A percentile compares a stretch with the other conserved stretches of the same genome.
phyloP scores from a whole-genome alignment of 2,888 invertebrate species.

The Diloba caeruleocephala region DNA sequence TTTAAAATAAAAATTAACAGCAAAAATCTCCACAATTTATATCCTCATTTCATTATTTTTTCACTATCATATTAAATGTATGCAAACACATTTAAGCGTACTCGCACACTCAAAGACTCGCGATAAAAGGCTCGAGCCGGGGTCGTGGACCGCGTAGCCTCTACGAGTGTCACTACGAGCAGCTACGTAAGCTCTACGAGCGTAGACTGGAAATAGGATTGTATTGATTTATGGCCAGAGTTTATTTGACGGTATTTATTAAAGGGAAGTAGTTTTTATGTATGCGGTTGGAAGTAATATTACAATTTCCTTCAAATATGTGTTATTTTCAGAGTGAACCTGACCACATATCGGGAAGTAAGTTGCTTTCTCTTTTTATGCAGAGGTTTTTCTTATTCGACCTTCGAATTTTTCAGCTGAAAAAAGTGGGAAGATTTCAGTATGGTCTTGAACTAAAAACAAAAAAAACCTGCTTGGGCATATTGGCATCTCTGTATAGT shows the following conservation, averaged over 20 bases:
- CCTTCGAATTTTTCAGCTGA: no score
- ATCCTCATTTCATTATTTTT: constrained; percentile 24
- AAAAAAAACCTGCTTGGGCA: no score
- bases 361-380: no score
- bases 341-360: no score
- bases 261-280: constrained; percentile 11
- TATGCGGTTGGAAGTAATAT: background rate
- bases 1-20: no score
- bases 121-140: constrained; percentile 54
- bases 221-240: constrained; percentile 44
- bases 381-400: no score
- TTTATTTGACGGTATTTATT: constrained; percentile 34
- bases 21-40: background rate
- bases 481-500: no score
- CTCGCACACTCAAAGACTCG: constrained; percentile 42
- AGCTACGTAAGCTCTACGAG: constrained; percentile 52
- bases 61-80: constrained; percentile 41
- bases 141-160: constrained; percentile 52
- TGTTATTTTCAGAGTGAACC: no score
- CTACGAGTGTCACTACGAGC: constrained; percentile 54
- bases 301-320: background rate
- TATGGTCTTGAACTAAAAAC: no score
- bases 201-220: constrained; percentile 44
- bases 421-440: no score
- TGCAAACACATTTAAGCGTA: constrained; percentile 55